Base-by-base conservation (phyloP, 2,113 vertebrate genomes). In the Muntiacus muntjak region DNA sequence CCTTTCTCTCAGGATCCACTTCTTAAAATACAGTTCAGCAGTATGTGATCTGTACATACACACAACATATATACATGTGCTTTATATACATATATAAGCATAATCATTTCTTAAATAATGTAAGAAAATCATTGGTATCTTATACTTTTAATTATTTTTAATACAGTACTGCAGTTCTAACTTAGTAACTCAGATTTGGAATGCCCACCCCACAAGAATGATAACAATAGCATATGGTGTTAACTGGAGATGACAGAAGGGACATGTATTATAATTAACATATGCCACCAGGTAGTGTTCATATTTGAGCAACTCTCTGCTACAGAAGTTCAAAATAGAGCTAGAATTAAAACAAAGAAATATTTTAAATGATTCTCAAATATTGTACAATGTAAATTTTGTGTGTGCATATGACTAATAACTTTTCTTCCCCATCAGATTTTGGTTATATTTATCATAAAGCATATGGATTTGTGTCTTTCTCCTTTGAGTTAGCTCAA, bases 401-500 rank as follows among this genome's bases (percentile, higher is more conserved):
- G 25, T 30, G 23, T 8, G 1, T 19, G n/a, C 30, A 14, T 97
- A 11, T 13, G 1, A 45, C 21, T 81, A 64, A 95, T 97, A 97
- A 95, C 13, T 85, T 30, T 28, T 30, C 19, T 97, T 96, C 17
- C 16, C 17, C 96, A 60, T 89, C 45, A 89, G 50, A 33, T 91
- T 58, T 95, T 91, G 23, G 33, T 91, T 54, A 93, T 94, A 60
- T 95, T 97, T 96, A 94, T 96, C 78, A 95, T 60, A 62, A 78
- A 74, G 1, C 6, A 87, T 71, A 50, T 95, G 0, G 19, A 83
- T 62, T 94, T 76, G 81, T 96, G 7, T 96, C 83, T 89, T 97
- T 97, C 88, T 96, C 81, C 71, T 87, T 92, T 40, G 23, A 96
- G 13, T 67, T 93, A 86, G 62, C 0, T 83, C 23, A 87, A 21